These are phyloP conservation scores for Heliangelus exortis DNA, from an alignment of 2,797 vertebrate species.

Conservation along the genomic window DNA sequence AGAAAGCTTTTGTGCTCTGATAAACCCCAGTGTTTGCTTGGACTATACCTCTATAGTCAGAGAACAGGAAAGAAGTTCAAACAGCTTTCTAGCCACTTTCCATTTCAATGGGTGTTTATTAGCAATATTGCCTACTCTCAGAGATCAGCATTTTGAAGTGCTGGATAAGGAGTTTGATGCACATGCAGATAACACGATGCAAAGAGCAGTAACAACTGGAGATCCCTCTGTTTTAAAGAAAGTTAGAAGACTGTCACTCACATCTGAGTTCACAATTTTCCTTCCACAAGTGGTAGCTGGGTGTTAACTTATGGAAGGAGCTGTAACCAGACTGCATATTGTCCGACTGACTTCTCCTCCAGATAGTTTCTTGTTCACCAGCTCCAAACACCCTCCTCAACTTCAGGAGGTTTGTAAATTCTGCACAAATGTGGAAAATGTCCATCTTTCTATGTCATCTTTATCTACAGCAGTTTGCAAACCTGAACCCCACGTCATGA, in stretches of 20 bases:
- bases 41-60: conserved; percentile 65
- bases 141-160: conserved; percentile 52
- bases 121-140: conserved; percentile 18
- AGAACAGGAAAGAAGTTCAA: conserved; percentile 69
- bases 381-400: not conserved
- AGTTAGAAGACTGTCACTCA: not conserved
- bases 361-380: not conserved
- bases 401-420: conserved; percentile 9
- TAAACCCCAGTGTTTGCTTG: conserved; percentile 65
- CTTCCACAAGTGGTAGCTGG: not conserved
- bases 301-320: not conserved
- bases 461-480: conserved; percentile 15
- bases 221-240: conserved; percentile 30
- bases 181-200: not conserved
- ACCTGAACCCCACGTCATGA: not conserved
- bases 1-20: conserved; percentile 72
- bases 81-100: conserved; percentile 68
- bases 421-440: not conserved
- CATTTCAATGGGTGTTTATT: conserved; percentile 73
- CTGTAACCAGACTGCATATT: not conserved
- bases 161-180: conserved; percentile 6
- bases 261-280: conserved; percentile 33
- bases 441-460: conserved; percentile 1
- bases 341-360: not conserved
- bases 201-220: not conserved